Evolutionary conservation across 2,797 vertebrate species (phyloP).

Genomic region (Mormyrops boulengeri): DNA sequence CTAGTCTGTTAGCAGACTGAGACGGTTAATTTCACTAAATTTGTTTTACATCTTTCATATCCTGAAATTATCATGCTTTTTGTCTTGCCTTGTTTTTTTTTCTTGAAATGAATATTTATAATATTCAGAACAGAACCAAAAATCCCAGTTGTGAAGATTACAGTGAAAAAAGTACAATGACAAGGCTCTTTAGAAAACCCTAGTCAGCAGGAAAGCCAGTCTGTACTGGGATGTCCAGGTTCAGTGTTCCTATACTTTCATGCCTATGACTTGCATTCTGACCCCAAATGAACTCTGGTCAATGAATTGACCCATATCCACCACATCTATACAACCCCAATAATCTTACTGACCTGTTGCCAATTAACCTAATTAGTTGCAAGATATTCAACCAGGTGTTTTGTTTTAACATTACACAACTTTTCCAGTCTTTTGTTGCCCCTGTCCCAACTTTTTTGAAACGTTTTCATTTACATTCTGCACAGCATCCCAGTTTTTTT

Average conservation of each 20-base stretch:
- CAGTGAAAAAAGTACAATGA: conserved; percentile 23
- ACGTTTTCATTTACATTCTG: neutral
- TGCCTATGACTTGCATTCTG: neutral
- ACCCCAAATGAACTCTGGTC: neutral
- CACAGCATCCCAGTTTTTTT: neutral
- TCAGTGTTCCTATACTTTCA: neutral
- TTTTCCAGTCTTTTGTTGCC: neutral
- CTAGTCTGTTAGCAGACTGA: conserved; percentile 26
- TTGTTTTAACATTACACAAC: neutral
- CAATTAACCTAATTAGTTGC: neutral
- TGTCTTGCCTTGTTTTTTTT: conserved; percentile 24
- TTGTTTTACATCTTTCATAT: conserved; percentile 32
- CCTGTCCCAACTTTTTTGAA: neutral
- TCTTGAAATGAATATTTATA: conserved; percentile 27
- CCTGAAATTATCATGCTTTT: conserved; percentile 29
- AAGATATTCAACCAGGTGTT: neutral
- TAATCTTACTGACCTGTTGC: neutral
- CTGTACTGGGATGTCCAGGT: neutral
- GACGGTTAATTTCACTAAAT: conserved; percentile 32
- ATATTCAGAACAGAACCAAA: conserved; percentile 15
- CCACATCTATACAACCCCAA: neutral
- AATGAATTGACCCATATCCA: neutral
- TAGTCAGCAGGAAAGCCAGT: neutral
- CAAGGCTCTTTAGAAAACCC: conserved; percentile 21
- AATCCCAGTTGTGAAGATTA: conserved; percentile 30